Evolutionary conservation across 2,113 vertebrate species (phyloP).

Genomic region (Hirundichthys speculiger): DNA sequence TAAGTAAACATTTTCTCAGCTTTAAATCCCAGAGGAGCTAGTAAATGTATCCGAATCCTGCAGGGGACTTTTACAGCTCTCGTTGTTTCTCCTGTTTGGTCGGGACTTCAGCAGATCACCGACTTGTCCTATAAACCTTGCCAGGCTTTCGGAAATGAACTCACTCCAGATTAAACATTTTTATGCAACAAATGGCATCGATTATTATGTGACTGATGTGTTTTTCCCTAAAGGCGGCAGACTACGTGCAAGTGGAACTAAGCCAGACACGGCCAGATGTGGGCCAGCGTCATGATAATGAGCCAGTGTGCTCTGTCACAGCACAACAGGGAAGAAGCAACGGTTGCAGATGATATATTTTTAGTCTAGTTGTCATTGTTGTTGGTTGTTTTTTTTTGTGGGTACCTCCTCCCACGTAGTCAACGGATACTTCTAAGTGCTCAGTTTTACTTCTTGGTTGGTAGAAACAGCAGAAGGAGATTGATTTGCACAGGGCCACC

Average conservation of each 20-base stretch:
- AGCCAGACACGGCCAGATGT: conserved; percentile 38
- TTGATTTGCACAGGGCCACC: conserved; percentile 27
- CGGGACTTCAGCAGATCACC: background rate
- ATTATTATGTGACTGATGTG: conserved; percentile 12
- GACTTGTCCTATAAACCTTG: background rate
- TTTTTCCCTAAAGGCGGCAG: conserved; percentile 6
- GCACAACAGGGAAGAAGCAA: conserved; percentile 4
- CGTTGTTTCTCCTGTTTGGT: too few relatives aligned
- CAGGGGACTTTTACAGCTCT: too few relatives aligned
- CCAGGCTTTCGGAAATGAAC: background rate
- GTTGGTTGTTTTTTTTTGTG: background rate
- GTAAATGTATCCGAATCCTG: too few relatives aligned
- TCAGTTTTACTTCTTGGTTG: conserved; percentile 14
- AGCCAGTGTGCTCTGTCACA: conserved; percentile 11
- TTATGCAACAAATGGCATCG: conserved; percentile 31
- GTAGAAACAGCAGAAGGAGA: conserved; percentile 21
- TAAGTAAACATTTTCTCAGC: too few relatives aligned
- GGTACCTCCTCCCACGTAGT: background rate
- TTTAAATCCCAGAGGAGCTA: too few relatives aligned
- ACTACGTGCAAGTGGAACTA: conserved; percentile 18
- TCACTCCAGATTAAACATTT: background rate
- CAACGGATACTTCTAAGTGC: too few relatives aligned
- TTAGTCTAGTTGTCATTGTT: background rate
- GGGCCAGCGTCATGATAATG: conserved; percentile 11
- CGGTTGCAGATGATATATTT: background rate